A percentile compares a stretch with the other conserved stretches of the same genome.
These are phyloP conservation scores for Metacarcinus magister DNA, from an alignment of 2,888 invertebrate species.

Conservation along the genomic window DNA sequence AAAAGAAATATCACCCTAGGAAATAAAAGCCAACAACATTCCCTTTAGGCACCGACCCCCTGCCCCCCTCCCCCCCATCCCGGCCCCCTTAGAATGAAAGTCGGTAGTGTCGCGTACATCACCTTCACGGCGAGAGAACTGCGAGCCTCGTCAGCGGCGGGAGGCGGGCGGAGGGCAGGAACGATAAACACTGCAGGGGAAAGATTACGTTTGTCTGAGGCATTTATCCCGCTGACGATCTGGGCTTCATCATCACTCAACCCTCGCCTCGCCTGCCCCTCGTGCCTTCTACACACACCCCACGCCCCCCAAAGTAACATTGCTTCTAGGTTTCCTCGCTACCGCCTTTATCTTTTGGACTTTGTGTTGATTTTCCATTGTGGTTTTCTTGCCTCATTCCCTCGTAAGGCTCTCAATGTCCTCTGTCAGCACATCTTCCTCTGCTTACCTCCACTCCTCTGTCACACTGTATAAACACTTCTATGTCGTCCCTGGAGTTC, in stretches of 20 bases:
- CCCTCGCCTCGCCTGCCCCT: background rate
- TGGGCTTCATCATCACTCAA: background rate
- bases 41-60: background rate
- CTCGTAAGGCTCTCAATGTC: background rate
- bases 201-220: conserved; percentile 15
- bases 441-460: background rate
- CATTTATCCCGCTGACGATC: conserved; percentile 31
- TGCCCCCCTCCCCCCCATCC: background rate
- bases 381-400: background rate
- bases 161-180: background rate
- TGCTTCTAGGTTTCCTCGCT: background rate
- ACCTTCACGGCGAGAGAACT: background rate
- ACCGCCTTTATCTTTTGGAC: background rate
- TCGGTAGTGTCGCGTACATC: conserved; percentile 18
- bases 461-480: no score
- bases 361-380: background rate
- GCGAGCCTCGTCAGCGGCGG: background rate
- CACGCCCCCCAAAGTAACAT: background rate
- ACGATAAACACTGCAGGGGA: conserved; percentile 21
- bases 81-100: background rate
- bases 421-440: background rate
- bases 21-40: background rate
- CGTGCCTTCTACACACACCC: background rate
- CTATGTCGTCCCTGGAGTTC: no score
- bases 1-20: background rate